Base-by-base conservation (phyloP, 64 coral and sea anemone species). In the Orbicella faveolata region DNA sequence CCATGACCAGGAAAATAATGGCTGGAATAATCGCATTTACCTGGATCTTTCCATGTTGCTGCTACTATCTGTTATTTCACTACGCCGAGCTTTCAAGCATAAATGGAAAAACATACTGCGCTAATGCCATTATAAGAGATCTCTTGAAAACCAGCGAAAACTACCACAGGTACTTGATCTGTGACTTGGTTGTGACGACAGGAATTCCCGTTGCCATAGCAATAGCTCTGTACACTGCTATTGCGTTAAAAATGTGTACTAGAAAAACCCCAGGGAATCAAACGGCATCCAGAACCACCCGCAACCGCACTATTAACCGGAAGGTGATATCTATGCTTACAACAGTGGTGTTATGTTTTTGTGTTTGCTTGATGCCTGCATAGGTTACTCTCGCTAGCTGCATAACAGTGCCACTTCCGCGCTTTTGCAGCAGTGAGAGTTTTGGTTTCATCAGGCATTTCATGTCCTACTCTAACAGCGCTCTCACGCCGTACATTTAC, bases 401-500 rank as follows among this genome's bases (percentile, higher is more conserved):
- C 70, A 3, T 57, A 36, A 17, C 13, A 53, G 30, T 20, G 8
- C 26, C 6, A 26, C 13, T 15, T 4, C 10, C 35, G 48, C 20
- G 13, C 9, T n/a, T 90, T 15, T 90, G 88, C 78, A 37, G 10
- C 23, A 72, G 36, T 52, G 30, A 39, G 16, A 36, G 61, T 55
- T 80, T 72, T 18, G 1, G 0, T 15, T 52, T 81, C 39, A 18
- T 66, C n/a, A 64, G 61, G 6, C 74, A 72, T 26, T 15, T 90
- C 35, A 37, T 82, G 33, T 77, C 88, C 0, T 90, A 90, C 26
- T 81, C 77, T 18, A 90, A 90, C 78, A 90, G 88, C 13, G 76
- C 88, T 12, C 73, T 90, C 20, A 90, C 88, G 19, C 88, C 88
- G 5, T 90, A 33, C 54, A 20, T 90, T 6, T 90, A 90, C 12